These are phyloP conservation scores for Crocodylus rhombifer DNA, from an alignment of 2,797 vertebrate species.

Conservation along the genomic window DNA sequence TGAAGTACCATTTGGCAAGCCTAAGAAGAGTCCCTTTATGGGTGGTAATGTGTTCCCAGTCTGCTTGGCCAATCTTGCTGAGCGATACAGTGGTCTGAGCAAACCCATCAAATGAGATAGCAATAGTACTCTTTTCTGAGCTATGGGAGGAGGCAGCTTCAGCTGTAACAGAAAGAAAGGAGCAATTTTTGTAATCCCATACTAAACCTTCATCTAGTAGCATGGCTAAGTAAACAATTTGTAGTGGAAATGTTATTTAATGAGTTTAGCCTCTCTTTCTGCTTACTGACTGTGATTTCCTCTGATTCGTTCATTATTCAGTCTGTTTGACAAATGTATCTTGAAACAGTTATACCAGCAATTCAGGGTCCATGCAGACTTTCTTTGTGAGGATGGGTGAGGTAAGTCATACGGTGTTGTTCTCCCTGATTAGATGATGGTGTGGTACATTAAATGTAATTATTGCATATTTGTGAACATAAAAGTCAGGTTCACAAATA, in stretches of 20 bases:
- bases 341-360: neutral
- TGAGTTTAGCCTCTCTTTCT: neutral
- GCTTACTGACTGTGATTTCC: neutral
- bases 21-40: conserved; percentile 5
- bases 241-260: conserved; percentile 4
- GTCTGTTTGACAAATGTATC: neutral
- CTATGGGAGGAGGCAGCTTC: neutral
- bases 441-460: neutral
- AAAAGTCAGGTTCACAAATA: neutral
- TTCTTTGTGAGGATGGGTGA: accelerated
- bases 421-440: neutral
- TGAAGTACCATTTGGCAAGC: conserved; percentile 40
- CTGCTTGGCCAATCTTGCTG: neutral
- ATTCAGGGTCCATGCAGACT: accelerated
- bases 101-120: neutral
- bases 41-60: neutral
- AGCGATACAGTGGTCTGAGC: neutral
- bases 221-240: neutral
- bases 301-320: neutral
- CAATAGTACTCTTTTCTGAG: neutral
- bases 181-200: neutral
- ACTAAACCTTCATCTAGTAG: neutral
- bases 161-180: neutral
- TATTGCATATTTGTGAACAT: neutral
- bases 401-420: accelerated